These are phyloP conservation scores for Drosophila meridionalis DNA, from an alignment of 2,888 invertebrate genomes.

Conservation along the genomic window DNA sequence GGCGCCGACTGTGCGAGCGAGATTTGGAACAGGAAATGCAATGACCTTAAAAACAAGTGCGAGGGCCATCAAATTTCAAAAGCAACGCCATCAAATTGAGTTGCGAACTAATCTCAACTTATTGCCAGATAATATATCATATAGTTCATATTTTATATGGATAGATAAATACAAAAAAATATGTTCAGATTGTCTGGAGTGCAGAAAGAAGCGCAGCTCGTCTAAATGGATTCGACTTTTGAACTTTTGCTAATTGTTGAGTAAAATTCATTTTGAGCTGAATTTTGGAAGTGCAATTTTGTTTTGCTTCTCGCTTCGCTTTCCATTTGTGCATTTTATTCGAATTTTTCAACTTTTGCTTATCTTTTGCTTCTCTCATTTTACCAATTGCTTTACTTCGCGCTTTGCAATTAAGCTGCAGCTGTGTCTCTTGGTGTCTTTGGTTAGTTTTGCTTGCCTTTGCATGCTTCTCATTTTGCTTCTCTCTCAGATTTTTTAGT, in stretches of 20 bases:
- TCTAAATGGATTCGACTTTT: background rate
- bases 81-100: conserved; percentile 42
- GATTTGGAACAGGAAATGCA: conserved; percentile 4
- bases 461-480: background rate
- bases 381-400: background rate
- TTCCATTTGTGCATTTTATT: background rate
- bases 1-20: conserved; percentile 21
- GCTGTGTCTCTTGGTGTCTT: background rate
- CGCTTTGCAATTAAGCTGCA: background rate
- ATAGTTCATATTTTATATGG: conserved; percentile 1
- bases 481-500: background rate
- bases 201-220: background rate
- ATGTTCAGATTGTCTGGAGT: background rate
- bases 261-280: background rate
- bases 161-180: conserved; percentile 13
- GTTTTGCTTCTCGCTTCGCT: background rate
- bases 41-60: conserved; percentile 8
- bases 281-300: background rate
- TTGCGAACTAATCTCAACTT: conserved; percentile 27
- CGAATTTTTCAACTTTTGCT: background rate
- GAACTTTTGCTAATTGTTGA: background rate
- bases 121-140: conserved; percentile 17
- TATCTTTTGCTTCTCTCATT: background rate
- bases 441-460: background rate
- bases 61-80: conserved; percentile 1